A percentile compares a stretch with the other conserved stretches of the same genome.
Conservation (phyloP, 2,113 vertebrate genomes). For the Myiozetetes cayanensis region DNA sequence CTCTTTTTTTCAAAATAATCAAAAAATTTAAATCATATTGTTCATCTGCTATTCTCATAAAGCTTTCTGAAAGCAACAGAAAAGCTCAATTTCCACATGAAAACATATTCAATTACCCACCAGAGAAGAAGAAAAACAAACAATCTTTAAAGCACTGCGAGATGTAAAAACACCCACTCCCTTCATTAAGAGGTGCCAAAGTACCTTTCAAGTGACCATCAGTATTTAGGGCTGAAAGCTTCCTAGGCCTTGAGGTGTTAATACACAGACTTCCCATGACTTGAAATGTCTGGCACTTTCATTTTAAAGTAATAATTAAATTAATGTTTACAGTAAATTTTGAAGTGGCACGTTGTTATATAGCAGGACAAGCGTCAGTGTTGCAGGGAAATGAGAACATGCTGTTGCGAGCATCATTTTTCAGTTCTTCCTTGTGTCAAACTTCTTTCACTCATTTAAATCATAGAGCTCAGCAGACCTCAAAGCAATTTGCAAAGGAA, state of each 20-base stretch:
- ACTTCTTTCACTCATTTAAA: neutral
- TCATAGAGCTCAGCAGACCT: neutral
- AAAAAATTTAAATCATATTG: neutral
- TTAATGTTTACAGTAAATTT: neutral
- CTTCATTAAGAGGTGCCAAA: slow-evolving; percentile 10
- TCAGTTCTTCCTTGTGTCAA: neutral
- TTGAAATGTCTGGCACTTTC: neutral
- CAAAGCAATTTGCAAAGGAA: neutral
- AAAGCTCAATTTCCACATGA: neutral
- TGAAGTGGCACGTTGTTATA: neutral
- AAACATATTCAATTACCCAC: neutral
- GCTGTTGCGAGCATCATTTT: neutral
- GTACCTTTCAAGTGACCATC: neutral
- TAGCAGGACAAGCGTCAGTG: neutral
- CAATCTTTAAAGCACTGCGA: neutral
- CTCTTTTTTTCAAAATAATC: neutral
- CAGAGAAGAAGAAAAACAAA: neutral
- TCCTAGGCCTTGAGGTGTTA: neutral
- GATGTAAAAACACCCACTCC: neutral
- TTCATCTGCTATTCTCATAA: neutral
- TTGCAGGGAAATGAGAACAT: neutral
- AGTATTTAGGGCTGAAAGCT: neutral
- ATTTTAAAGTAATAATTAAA: neutral
- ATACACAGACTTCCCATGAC: neutral
- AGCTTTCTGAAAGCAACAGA: neutral